Base-by-base conservation (phyloP, 1,140 invertebrate species). In the Drosophila sturtevanti region DNA sequence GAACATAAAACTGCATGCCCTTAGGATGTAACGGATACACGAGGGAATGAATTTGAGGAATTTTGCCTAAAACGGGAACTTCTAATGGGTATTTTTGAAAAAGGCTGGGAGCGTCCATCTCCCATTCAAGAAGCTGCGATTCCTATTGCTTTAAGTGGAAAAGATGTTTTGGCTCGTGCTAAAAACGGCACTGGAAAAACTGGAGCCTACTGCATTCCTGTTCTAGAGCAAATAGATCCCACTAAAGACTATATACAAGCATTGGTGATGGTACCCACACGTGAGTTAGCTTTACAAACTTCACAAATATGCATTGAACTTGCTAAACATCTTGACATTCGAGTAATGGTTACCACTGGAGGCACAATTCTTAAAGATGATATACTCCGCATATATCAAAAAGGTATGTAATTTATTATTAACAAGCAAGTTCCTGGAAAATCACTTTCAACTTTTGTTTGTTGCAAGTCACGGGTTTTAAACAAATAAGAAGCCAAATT, bases 141-240 rank as follows among this genome's bases (percentile, higher is more conserved):
- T 93, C 98, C 98, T 65, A 98, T 99, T 92, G 98, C 99, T 70
- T 94, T 99, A 68, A 97, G 97, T 89, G 99, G 99, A 76, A 97
- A 99, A 93, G 98, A 99, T 93, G 96, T 99, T 77, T 94, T 99
- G 80, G 99, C 99, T 60, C 95, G 99, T 92, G 99, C 99, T 64
- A 99, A 99, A 94, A 99, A 99, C 94, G 99, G 99, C 70, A 99
- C 99, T 77, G 99, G 99, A 79, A 99, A 99, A 94, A 99, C 99
- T 90, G 99, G 99, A 90, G 99, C 99, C 76, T 99, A 99, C 92
- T 98, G 97, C 87, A 99, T 99, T 93, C 99, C 99, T 77, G 97
- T 99, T 73, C 93, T 99, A 92, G 98, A 99, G 94, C 93, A 96
- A 94, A 97, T 99, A 76, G 98, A 99, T 93, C 94, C 97, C 41